Evolutionary conservation across 2,113 vertebrate genomes (phyloP), one percentile per base, ranked within the genome.

Genomic region (Sinocyclocheilus rhinocerous): DNA sequence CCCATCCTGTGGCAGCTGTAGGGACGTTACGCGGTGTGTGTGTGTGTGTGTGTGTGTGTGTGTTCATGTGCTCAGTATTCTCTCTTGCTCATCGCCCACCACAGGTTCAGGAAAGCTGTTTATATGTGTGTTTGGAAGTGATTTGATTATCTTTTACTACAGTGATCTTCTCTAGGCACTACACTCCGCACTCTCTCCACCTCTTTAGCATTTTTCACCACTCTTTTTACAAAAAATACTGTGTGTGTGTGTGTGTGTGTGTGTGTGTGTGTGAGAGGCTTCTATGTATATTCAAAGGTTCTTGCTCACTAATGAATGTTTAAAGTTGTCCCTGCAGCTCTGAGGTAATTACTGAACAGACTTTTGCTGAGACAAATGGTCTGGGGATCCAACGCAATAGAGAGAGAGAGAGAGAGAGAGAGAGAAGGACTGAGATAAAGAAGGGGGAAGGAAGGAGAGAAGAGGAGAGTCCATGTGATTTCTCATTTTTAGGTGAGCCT

Each of bases 281-380:
- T 57, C 22, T 59, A 50, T 52, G 15, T 69, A 48, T 61, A 15
- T 83, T 72, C 76, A 69, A 82, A 29, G 85, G 80, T 69, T 55
- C n/a, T 39, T 48, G n/a, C 73, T 6, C 76, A 39, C 80, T 33
- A 92, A 94, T 94, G 94, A 94, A 93, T 93, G 93, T 94, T 94
- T 94, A 93, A 94, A 93, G 91, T 92, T 85, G 90, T 93, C 93
- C 94, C 94, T 89, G 91, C 91, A 93, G 94, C 93, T 91, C 92
- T 80, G 82, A 90, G 93, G 93, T 95, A 95, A 95, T 95, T 95
- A 95, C 93, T 90, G 91, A 88, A 93, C 92, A 92, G 91, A 89
- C 90, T 88, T 88, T 81, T 78, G 80, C 84, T 76, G 87, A 72
- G 87, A 87, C 73, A 78, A 76, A 76, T 69, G 48, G 52, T 73